Percentiles rank a stretch among this genome's conserved stretches.
These are phyloP conservation scores for Bactericera cockerelli DNA, from an alignment of 1,140 invertebrate genomes.

Conservation along the genomic window DNA sequence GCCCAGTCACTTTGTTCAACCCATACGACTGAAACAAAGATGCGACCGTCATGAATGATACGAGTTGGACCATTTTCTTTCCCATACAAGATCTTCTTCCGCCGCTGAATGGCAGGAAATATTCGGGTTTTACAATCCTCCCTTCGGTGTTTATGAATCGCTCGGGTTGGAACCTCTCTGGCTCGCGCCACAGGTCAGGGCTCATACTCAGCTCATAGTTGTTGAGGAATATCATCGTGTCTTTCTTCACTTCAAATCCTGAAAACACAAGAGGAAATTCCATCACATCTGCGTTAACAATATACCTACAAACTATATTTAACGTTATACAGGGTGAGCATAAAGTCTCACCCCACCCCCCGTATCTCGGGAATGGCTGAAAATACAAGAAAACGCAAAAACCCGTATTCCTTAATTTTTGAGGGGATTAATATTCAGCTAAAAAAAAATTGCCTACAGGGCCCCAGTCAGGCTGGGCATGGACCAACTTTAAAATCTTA, in stretches of 20 bases:
- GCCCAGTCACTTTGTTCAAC: conserved; percentile 17
- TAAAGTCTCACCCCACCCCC: no score
- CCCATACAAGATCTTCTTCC: conserved; percentile 77
- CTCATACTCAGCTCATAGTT: conserved; percentile 72
- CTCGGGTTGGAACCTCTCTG: conserved; percentile 52
- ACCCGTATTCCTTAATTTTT: no score
- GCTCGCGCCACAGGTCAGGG: conserved; percentile 51
- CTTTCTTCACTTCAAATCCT: conserved; percentile 54
- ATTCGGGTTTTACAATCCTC: conserved; percentile 34
- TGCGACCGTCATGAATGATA: conserved; percentile 53
- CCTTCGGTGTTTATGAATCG: conserved; percentile 46
- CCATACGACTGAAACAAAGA: conserved; percentile 38
- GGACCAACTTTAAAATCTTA: no score
- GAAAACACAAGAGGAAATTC: conserved; percentile 15
- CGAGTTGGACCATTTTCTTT: conserved; percentile 61
- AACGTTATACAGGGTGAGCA: no score
- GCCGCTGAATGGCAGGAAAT: conserved; percentile 76
- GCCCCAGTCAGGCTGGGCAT: no score
- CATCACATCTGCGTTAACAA: no score
- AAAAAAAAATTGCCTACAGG: no score
- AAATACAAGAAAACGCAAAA: no score
- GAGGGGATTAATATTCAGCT: no score
- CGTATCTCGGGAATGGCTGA: no score
- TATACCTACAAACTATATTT: no score
- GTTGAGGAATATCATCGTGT: conserved; percentile 72